Percentiles rank a stretch among this genome's conserved stretches.
phyloP scores from a whole-genome alignment of 2,888 invertebrate species.

The Cheilosia grossa region DNA sequence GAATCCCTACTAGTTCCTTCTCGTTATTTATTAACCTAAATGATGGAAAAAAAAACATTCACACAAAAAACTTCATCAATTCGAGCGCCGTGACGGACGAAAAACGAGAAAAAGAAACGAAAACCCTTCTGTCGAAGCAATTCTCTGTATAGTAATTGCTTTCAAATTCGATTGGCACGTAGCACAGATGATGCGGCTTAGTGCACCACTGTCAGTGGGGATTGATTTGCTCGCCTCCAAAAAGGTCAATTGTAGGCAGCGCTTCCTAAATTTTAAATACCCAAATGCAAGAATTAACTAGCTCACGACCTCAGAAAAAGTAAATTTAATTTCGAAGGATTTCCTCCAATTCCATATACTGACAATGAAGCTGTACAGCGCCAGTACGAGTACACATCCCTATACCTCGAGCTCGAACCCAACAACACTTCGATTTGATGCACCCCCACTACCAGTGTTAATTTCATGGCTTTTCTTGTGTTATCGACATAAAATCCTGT shows the following conservation, averaged over 20 bases:
- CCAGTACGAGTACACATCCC: neutral
- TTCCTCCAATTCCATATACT: slow-evolving; percentile 9
- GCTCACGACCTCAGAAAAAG: slow-evolving; percentile 23
- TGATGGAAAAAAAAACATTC: slow-evolving; percentile 27
- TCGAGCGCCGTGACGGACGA: neutral
- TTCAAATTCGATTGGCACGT: slow-evolving; percentile 69
- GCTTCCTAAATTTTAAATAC: slow-evolving; percentile 54
- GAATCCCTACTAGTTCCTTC: slow-evolving; percentile 49
- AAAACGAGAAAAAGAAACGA: neutral
- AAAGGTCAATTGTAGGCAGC: slow-evolving; percentile 52
- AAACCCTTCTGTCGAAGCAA: slow-evolving; percentile 61
- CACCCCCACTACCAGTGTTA: slow-evolving; percentile 51
- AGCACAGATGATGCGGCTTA: slow-evolving; percentile 69
- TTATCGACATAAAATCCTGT: slow-evolving; percentile 74
- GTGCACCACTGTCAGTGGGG: slow-evolving; percentile 27
- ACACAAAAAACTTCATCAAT: slow-evolving; percentile 35
- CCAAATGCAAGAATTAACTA: slow-evolving; percentile 25
- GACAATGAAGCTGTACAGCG: slow-evolving; percentile 22
- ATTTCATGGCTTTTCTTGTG: slow-evolving; percentile 71
- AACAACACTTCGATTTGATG: neutral
- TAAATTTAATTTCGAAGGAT: slow-evolving; percentile 41
- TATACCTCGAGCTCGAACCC: slow-evolving; percentile 11
- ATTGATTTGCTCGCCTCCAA: neutral
- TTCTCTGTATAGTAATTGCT: slow-evolving; percentile 65
- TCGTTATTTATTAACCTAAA: slow-evolving; percentile 29